phyloP scores from a whole-genome alignment of 2,888 invertebrate genomes.

The Hyposoter didymator region DNA sequence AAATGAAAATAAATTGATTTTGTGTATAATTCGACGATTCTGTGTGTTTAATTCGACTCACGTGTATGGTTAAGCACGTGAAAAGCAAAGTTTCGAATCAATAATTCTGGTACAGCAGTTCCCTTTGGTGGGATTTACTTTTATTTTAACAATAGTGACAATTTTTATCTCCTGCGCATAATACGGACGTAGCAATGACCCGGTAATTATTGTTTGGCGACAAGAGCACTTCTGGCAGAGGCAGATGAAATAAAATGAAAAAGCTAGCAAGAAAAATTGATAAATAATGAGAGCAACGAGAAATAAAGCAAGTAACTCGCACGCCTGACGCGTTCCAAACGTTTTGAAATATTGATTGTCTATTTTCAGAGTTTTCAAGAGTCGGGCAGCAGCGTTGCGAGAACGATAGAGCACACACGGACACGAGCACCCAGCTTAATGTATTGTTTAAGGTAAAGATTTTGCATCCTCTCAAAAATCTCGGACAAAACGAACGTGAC shows the following conservation, averaged over 20 bases:
- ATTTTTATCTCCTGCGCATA: conserved; percentile 2
- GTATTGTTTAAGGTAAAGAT: conserved; percentile 83
- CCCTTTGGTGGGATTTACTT: not conserved
- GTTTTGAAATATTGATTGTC: conserved; percentile 74
- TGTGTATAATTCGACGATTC: not conserved
- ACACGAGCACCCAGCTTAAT: conserved; percentile 78
- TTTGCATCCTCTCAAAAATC: conserved; percentile 80
- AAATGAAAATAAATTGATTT: not conserved
- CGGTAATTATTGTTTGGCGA: conserved; percentile 9
- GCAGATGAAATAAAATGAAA: conserved; percentile 48
- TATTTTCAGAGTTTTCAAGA: conserved; percentile 80
- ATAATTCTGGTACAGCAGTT: not conserved
- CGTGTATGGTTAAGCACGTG: not conserved
- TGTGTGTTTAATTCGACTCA: not conserved
- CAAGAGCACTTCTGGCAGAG: conserved; percentile 56
- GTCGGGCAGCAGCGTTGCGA: conserved; percentile 69
- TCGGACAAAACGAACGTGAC: conserved; percentile 60
- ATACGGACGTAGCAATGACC: not conserved
- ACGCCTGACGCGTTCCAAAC: conserved; percentile 38
- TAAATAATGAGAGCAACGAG: conserved; percentile 20
- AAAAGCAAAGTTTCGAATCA: not conserved
- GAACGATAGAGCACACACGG: conserved; percentile 68
- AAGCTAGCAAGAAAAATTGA: conserved; percentile 18
- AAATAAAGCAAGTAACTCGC: conserved; percentile 22
- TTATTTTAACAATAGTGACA: not conserved